These are phyloP conservation scores for Calameuta filiformis DNA, from an alignment of 2,888 invertebrate species.

Conservation along the genomic window DNA sequence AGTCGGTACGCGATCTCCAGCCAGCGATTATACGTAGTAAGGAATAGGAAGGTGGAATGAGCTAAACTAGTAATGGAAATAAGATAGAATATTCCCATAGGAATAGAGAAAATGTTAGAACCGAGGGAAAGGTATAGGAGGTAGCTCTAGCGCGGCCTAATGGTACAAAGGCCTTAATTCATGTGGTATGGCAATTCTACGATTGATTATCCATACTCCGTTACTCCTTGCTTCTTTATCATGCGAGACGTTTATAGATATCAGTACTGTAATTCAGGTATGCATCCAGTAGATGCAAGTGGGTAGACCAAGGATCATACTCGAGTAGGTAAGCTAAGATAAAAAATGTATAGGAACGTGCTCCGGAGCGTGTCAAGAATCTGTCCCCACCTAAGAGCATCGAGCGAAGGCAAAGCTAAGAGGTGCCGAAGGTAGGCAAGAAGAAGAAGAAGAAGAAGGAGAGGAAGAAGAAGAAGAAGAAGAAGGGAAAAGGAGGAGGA, in stretches of 20 bases:
- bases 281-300: not conserved
- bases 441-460: constrained; percentile 15
- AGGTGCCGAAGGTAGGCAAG: constrained; percentile 28
- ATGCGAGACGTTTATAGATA: not conserved
- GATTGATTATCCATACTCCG: not conserved
- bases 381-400: constrained; percentile 45
- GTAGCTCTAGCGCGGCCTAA: not conserved
- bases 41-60: not conserved
- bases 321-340: not conserved
- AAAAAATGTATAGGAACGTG: constrained; percentile 31
- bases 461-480: constrained; percentile 16
- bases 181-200: not conserved
- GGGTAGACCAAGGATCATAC: not conserved
- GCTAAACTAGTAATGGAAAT: not conserved
- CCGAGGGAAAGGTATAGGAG: not conserved
- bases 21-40: not conserved
- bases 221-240: not conserved
- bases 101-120: not conserved
- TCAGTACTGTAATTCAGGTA: not conserved
- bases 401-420: constrained; percentile 18
- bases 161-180: not conserved
- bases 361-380: constrained; percentile 49
- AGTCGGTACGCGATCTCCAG: not conserved
- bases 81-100: not conserved
- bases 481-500: not conserved